These are phyloP conservation scores for Dasypolia templi DNA, from an alignment of 2,888 invertebrate genomes.

Conservation along the genomic window DNA sequence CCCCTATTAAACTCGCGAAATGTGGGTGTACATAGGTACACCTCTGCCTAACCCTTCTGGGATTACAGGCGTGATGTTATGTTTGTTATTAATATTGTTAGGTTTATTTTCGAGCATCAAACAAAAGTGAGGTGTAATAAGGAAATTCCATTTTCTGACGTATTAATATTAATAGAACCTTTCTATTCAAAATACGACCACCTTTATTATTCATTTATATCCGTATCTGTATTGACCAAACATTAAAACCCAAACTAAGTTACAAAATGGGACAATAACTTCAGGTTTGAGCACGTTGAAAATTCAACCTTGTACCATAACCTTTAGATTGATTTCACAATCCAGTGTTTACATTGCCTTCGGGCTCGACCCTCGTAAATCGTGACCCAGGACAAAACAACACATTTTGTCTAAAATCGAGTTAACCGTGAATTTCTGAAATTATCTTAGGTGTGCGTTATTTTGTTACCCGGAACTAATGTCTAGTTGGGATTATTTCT, in stretches of 20 bases:
- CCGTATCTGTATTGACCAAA: constrained; percentile 56
- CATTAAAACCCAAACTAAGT: constrained; percentile 56
- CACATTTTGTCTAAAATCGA: constrained; percentile 71
- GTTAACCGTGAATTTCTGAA: constrained; percentile 71
- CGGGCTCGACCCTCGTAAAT: constrained; percentile 73
- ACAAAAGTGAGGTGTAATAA: constrained; percentile 11
- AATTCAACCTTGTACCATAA: constrained; percentile 31
- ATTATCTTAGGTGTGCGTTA: constrained; percentile 69
- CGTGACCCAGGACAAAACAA: constrained; percentile 73
- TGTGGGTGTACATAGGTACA: too few species aligned
- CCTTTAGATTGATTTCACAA: constrained; percentile 35
- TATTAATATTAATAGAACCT: constrained; percentile 11
- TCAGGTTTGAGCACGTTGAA: constrained; percentile 17
- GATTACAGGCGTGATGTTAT: too few species aligned
- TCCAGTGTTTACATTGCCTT: constrained; percentile 24
- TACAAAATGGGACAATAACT: constrained; percentile 52
- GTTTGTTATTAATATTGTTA: neutral
- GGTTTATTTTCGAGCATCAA: neutral
- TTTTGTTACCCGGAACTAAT: constrained; percentile 62
- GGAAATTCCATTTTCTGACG: constrained; percentile 18
- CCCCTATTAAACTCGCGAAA: too few species aligned
- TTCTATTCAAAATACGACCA: constrained; percentile 36
- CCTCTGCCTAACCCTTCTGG: too few species aligned
- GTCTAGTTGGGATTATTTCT: constrained; percentile 50
- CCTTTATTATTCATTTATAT: constrained; percentile 49